Percentiles rank a stretch among this genome's conserved stretches.
Evolutionary conservation across 2,888 invertebrate genomes (phyloP).

Genomic region (Unio pictorum): DNA sequence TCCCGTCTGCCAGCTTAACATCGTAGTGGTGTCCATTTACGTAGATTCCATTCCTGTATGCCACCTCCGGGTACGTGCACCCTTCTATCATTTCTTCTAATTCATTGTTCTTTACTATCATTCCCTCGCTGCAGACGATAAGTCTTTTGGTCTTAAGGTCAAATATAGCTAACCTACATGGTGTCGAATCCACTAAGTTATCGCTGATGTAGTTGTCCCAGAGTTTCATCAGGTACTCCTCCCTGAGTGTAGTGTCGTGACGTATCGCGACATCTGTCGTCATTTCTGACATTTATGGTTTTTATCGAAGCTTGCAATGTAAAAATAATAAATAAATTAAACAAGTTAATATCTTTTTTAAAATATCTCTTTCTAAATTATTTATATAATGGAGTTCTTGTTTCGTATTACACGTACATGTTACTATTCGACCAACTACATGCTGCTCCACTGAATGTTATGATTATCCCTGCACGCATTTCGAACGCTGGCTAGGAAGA

Average conservation of each 20-base stretch:
- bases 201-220: constrained; percentile 57
- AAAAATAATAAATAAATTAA: no score
- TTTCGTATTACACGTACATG: no score
- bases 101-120: constrained; percentile 42
- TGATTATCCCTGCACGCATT: no score
- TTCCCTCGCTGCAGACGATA: constrained; percentile 38
- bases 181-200: constrained; percentile 43
- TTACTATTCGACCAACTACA: no score
- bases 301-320: no score
- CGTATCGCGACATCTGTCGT: constrained; percentile 41
- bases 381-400: no score
- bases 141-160: constrained; percentile 32
- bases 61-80: constrained; percentile 31
- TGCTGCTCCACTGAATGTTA: no score
- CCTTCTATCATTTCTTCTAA: constrained; percentile 34
- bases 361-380: no score
- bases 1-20: constrained; percentile 56
- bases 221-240: constrained; percentile 46
- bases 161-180: constrained; percentile 50
- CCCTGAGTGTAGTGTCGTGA: constrained; percentile 35
- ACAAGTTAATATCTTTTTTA: no score
- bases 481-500: no score
- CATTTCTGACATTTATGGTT: background rate
- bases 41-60: constrained; percentile 42
- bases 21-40: constrained; percentile 45